These are phyloP conservation scores for Oscheius sp. DNA, from an alignment of 2,888 invertebrate species.

Conservation along the genomic window DNA sequence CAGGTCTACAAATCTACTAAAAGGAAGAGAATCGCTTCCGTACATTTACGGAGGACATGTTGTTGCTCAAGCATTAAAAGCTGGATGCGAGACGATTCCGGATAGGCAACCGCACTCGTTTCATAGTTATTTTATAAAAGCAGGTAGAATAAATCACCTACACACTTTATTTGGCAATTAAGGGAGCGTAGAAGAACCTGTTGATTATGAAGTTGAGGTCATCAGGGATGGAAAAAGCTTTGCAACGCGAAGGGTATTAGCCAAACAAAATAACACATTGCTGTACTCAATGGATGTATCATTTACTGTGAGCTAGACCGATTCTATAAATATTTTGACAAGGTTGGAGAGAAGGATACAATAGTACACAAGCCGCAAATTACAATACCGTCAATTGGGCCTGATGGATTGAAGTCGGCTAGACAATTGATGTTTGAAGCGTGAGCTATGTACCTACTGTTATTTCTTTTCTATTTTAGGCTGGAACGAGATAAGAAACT, in stretches of 20 bases:
- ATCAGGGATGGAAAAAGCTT: conserved; percentile 74
- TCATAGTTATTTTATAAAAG: conserved; percentile 74
- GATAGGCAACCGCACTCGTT: conserved; percentile 73
- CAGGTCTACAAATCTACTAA: conserved; percentile 36
- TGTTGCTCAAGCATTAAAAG: conserved; percentile 73
- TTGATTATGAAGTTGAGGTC: conserved; percentile 73
- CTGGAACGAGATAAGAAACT: conserved; percentile 27
- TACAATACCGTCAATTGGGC: conserved; percentile 71
- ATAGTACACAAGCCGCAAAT: conserved; percentile 68
- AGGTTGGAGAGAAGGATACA: conserved; percentile 36
- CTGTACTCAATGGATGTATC: conserved; percentile 67
- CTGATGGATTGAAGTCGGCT: conserved; percentile 59
- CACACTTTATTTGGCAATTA: neutral
- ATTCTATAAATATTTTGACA: neutral
- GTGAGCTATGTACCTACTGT: neutral
- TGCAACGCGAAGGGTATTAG: conserved; percentile 72
- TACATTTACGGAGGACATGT: conserved; percentile 64
- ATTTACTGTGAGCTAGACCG: conserved; percentile 29
- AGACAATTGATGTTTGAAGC: conserved; percentile 20
- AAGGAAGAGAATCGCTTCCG: conserved; percentile 37
- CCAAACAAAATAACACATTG: conserved; percentile 72
- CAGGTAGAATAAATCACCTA: conserved; percentile 63
- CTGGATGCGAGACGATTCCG: conserved; percentile 72
- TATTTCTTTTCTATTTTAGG: conserved; percentile 39
- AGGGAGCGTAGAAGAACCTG: conserved; percentile 62